Conservation (phyloP, 2,888 invertebrate species). For the Cephus runcator region DNA sequence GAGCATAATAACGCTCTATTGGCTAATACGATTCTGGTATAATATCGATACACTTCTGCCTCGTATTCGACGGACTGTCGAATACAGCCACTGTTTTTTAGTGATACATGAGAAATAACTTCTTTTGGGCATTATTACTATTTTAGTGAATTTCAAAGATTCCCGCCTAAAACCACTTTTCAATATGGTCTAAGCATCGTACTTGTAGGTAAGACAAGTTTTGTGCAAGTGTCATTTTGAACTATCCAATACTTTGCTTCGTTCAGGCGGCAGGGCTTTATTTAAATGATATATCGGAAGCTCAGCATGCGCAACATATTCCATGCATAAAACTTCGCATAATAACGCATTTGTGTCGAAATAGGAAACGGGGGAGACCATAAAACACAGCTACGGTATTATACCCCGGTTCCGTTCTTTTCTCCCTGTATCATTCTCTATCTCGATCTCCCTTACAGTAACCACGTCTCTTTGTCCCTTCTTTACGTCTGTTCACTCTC, state of each 20-base stretch:
- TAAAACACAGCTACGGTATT: conserved; percentile 22
- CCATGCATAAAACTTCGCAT: conserved; percentile 31
- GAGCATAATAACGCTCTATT: background rate
- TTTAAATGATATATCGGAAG: background rate
- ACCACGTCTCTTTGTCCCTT: background rate
- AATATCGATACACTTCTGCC: too few species aligned
- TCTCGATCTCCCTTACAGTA: background rate
- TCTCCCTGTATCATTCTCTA: background rate
- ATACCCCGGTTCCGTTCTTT: background rate
- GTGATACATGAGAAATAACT: background rate
- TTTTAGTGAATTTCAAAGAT: background rate
- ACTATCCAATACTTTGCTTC: background rate
- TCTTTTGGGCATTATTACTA: background rate
- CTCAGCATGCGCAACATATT: conserved; percentile 23
- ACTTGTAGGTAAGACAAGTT: background rate
- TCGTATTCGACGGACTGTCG: too few species aligned
- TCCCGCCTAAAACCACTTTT: background rate
- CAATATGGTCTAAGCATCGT: background rate
- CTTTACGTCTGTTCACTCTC: background rate
- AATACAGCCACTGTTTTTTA: background rate
- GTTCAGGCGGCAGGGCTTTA: background rate
- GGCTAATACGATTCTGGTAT: background rate
- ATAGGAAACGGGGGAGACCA: conserved; percentile 22
- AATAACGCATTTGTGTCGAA: conserved; percentile 28
- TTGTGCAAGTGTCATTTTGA: background rate